Evolutionary conservation across 2,113 vertebrate genomes (phyloP), one percentile per base, ranked within the genome.

Genomic region (Perca schrenkii): DNA sequence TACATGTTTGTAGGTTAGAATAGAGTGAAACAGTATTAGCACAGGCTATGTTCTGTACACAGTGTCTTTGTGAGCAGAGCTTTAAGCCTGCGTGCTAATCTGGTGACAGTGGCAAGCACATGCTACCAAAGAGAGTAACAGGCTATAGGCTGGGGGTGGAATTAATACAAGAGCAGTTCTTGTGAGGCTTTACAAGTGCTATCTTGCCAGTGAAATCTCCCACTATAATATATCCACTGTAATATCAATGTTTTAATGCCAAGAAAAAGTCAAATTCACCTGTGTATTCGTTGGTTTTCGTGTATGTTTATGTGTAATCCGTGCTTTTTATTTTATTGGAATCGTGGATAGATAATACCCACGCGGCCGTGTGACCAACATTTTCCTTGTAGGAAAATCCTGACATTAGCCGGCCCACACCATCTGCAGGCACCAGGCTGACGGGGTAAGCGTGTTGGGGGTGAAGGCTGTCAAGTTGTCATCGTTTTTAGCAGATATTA

Each of bases 81-180:
- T 93, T 91, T 89, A 91, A 92, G 89, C 88, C 87, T 67, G 77
- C 47, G 53, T 87, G 89, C 84, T 94, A 94, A 94, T 93, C 92
- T 91, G 87, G 88, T 82, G 88, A 89, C 90, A 88, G 90, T 76
- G 82, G 83, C 89, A 63, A 83, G 90, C 88, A 90, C 89, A 92
- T 86, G 88, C 84, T 88, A 84, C 80, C 80, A 89, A 82, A 86
- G 88, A 75, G 77, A 82, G 67, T 84, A 80, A 81, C 80, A 69
- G 71, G 79, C 80, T 83, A 79, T 54, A 83, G 83, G 89, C 52
- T 56, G 77, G 72, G 84, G 86, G 86, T 81, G 89, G 87, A 89
- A 85, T 84, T 84, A 83, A 76, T 82, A 88, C 77, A 86, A 80
- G 82, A 85, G 75, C 70, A 54, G 57, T 66, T 83, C 75, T 89